Conservation (phyloP, 2,888 invertebrate genomes). For the Alitta virens region DNA sequence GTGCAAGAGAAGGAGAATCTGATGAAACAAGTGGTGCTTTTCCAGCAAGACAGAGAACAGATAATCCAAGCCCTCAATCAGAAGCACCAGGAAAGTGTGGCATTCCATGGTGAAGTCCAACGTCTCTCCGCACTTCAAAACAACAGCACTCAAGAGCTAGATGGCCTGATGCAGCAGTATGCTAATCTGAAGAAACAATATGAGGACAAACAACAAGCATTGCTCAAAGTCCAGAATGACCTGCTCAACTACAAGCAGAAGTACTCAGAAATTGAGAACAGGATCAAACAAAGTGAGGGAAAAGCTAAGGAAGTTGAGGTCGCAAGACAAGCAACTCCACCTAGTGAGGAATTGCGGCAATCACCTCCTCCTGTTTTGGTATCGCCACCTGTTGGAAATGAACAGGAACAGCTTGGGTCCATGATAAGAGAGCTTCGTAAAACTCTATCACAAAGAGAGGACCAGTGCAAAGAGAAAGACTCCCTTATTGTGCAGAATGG, state of each 20-base stretch:
- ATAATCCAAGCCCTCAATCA: conserved; percentile 64
- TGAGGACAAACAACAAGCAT: conserved; percentile 54
- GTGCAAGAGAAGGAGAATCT: conserved; percentile 54
- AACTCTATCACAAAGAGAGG: neutral
- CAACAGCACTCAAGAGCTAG: conserved; percentile 38
- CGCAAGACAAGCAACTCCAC: neutral
- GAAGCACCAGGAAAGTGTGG: conserved; percentile 81
- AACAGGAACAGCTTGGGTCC: neutral
- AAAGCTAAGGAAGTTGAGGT: neutral
- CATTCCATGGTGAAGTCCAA: conserved; percentile 83
- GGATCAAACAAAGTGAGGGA: conserved; percentile 3
- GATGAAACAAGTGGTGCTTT: conserved; percentile 72
- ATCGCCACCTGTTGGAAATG: neutral
- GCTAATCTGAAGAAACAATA: conserved; percentile 48
- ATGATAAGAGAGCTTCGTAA: neutral
- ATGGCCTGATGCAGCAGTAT: conserved; percentile 45
- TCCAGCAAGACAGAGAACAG: conserved; percentile 56
- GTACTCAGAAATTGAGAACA: conserved; percentile 42
- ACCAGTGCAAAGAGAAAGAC: conserved; percentile 23
- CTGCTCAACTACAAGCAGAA: conserved; percentile 51
- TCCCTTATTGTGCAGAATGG: conserved; percentile 23
- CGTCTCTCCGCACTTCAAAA: conserved; percentile 60
- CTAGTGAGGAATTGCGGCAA: neutral
- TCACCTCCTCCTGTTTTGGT: neutral
- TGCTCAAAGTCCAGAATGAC: conserved; percentile 55